Percentiles rank a stretch among this genome's conserved stretches.
Evolutionary conservation across 1,140 invertebrate species (phyloP).

Genomic region (Periplaneta americana): DNA sequence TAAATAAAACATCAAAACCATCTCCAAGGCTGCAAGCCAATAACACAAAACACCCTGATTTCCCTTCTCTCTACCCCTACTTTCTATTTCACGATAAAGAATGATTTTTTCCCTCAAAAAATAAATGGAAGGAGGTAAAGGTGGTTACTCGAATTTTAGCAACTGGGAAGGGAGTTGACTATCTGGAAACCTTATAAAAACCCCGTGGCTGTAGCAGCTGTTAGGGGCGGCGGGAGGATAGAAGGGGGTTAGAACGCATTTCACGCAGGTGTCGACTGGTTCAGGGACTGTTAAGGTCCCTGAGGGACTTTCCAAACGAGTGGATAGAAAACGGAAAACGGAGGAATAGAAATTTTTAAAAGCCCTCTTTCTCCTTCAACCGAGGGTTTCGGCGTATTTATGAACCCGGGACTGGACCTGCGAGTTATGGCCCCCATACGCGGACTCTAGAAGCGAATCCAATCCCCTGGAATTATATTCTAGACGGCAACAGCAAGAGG

Average conservation of each 20-base stretch:
- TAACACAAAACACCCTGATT: background rate
- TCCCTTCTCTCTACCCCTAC: too few relatives aligned
- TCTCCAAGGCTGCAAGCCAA: background rate
- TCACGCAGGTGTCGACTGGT: background rate
- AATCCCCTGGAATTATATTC: too few relatives aligned
- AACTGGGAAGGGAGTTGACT: background rate
- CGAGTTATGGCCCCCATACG: too few relatives aligned
- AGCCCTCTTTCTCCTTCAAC: background rate
- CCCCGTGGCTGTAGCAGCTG: background rate
- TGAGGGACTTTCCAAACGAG: background rate
- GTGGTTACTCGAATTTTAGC: background rate
- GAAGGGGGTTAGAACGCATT: background rate
- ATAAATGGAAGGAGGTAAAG: background rate
- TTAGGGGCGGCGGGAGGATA: background rate
- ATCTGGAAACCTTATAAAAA: background rate
- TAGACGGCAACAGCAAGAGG: too few relatives aligned
- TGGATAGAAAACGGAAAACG: background rate
- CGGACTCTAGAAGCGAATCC: too few relatives aligned
- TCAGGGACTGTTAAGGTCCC: background rate
- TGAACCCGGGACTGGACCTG: too few relatives aligned
- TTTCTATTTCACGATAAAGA: background rate
- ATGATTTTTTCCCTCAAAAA: background rate
- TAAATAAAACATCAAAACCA: background rate
- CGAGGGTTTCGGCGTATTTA: background rate
- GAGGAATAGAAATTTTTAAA: background rate